A percentile compares a stretch with the other conserved stretches of the same genome.
Evolutionary conservation across 2,113 vertebrate species (phyloP).

Genomic region (Charadrius vociferus): DNA sequence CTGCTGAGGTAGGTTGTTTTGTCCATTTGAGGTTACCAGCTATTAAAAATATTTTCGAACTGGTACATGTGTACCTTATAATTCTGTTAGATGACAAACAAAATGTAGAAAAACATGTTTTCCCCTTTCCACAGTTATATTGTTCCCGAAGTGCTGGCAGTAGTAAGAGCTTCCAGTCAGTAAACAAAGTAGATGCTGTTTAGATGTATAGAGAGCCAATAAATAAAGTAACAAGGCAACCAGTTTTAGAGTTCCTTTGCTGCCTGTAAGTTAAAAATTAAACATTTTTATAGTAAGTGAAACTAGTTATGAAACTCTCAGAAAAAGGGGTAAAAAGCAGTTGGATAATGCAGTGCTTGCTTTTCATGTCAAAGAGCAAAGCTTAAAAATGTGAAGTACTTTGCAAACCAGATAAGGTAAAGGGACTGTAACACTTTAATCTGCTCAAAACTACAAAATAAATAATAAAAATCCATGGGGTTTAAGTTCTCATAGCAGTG

Average conservation of each 20-base stretch:
- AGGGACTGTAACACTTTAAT: not conserved
- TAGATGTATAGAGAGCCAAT: not conserved
- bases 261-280: constrained; percentile 10
- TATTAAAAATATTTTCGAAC: constrained; percentile 45
- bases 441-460: not conserved
- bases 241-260: constrained; percentile 8
- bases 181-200: constrained; percentile 13
- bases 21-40: not conserved
- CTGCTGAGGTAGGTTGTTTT: constrained; percentile 43
- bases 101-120: constrained; percentile 67
- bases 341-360: not conserved
- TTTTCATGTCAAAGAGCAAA: not conserved
- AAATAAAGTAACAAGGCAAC: not conserved
- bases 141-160: constrained; percentile 59
- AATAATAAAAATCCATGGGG: not conserved
- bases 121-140: constrained; percentile 29
- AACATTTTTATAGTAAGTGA: not conserved
- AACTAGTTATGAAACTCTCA: not conserved
- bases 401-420: not conserved
- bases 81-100: constrained; percentile 39
- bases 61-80: constrained; percentile 19
- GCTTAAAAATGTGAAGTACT: not conserved
- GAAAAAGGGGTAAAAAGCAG: not conserved
- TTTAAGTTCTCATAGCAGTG: not conserved
- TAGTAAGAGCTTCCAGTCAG: constrained; percentile 5